Base-by-base conservation (phyloP, 2,797 vertebrate genomes). In the Sphenopsis melanotis region DNA sequence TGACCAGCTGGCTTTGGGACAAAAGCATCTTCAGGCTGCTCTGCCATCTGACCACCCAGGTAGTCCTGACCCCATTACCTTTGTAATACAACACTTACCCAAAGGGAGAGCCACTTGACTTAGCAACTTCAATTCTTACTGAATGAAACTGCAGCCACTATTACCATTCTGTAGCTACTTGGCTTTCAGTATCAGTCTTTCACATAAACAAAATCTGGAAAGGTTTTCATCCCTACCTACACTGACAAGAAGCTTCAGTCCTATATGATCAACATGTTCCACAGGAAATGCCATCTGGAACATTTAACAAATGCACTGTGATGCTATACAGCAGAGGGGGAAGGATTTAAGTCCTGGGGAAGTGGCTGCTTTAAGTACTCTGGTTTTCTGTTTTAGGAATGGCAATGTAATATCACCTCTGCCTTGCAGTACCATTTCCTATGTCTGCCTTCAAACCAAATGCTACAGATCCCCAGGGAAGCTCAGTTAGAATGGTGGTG, bases 21-120 rank as follows among this genome's bases (percentile, higher is more conserved):
- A 75, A 42, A 47, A 55, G 11, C 19, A 87, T 37, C 50, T 50
- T 83, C 16, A 46, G 15, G 21, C 17, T 37, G 21, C 14, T 11
- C 9, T 9, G 13, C 32, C 13, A n/a, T 7, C 11, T 0, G 0
- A 42, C 15, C 24, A 57, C 17, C 6, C 39, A 75, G 65, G 6
- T 8, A 13, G 24, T 39, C 56, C 57, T 50, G 24, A 83, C 22
- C 49, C 50, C 14, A 27, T 27, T 3, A 41, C 32, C 27, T 65
- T 12, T 52, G 29, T 23, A 69, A 65, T 19, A 9, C 5, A 81
- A 75, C 0, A 1, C 46, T 57, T 77, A 61, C 56, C 9, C 64
- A 49, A 66, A 87, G 15, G 3, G 12, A 70, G 10, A 80, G 3
- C 9, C 39, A 34, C 37, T 9, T n/a, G 39, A 56, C 52, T 39